Conservation (phyloP, 2,888 invertebrate species). For the Colletes collaris region DNA sequence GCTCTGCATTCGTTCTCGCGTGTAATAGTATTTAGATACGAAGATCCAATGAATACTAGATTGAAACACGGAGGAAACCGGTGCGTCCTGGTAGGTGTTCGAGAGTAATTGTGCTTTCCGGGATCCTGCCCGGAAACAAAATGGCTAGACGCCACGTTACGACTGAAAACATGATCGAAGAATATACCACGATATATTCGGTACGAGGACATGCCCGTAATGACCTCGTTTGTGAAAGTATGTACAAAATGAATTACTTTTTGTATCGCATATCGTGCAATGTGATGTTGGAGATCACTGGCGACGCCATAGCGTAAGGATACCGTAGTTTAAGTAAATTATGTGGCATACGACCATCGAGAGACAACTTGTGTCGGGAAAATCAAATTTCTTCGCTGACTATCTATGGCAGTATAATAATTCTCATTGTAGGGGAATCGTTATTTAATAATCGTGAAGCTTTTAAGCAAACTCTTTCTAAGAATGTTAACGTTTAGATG, state of each 20-base stretch:
- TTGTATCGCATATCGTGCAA: constrained; percentile 72
- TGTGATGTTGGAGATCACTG: constrained; percentile 53
- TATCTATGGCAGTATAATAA: constrained; percentile 49
- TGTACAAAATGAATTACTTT: constrained; percentile 74
- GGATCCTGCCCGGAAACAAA: background rate
- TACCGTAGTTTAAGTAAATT: constrained; percentile 62
- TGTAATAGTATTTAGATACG: constrained; percentile 27
- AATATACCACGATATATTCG: constrained; percentile 42
- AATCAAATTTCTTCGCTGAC: constrained; percentile 58
- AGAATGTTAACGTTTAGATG: constrained; percentile 32
- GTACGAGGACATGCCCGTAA: constrained; percentile 31
- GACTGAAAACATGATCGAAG: constrained; percentile 29
- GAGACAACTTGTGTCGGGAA: constrained; percentile 56
- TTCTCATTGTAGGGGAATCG: constrained; percentile 44
- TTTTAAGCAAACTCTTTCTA: constrained; percentile 45
- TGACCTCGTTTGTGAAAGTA: constrained; percentile 64
- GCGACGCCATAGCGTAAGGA: constrained; percentile 54
- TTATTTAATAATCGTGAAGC: constrained; percentile 55
- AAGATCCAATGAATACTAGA: constrained; percentile 17
- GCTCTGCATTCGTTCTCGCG: constrained; percentile 33
- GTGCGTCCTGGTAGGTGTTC: constrained; percentile 13
- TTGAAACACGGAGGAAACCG: background rate
- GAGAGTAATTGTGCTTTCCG: constrained; percentile 24
- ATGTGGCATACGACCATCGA: constrained; percentile 63
- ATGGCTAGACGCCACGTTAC: constrained; percentile 15